Conservation (phyloP, 2,113 vertebrate genomes). For the Rynchops niger region DNA sequence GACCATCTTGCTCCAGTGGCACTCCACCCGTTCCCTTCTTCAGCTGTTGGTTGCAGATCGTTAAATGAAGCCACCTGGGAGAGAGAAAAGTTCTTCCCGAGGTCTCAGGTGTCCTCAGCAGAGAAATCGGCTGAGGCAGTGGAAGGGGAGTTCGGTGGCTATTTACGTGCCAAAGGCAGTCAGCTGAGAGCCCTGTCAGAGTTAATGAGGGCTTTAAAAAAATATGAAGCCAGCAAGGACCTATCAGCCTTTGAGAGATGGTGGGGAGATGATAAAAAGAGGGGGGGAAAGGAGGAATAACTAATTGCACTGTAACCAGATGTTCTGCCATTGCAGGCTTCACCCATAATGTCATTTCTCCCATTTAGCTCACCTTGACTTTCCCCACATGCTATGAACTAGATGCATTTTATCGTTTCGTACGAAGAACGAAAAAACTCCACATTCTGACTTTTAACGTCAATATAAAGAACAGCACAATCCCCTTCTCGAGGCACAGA, state of each 20-base stretch:
- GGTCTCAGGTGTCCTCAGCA: neutral
- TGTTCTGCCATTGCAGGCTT: neutral
- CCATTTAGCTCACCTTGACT: neutral
- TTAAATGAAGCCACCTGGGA: neutral
- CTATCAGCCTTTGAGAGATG: neutral
- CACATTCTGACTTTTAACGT: neutral
- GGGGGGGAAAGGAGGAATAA: neutral
- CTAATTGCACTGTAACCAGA: neutral
- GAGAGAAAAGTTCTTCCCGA: neutral
- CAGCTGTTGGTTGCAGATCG: neutral
- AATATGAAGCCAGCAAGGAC: slow-evolving; percentile 36
- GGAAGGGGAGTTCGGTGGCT: neutral
- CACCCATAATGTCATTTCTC: neutral
- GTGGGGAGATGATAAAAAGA: neutral
- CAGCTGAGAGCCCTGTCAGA: neutral
- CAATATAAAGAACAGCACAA: neutral
- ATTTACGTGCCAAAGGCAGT: neutral
- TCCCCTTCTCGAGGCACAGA: neutral
- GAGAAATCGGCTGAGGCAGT: neutral
- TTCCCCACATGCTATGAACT: neutral
- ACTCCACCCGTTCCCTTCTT: neutral
- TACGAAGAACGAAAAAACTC: neutral
- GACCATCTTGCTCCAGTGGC: too few relatives aligned
- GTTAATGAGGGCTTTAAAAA: slow-evolving; percentile 61
- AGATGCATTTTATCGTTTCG: neutral